Evolutionary conservation across 2,888 invertebrate species (phyloP).

Genomic region (Hybos culiciformis): DNA sequence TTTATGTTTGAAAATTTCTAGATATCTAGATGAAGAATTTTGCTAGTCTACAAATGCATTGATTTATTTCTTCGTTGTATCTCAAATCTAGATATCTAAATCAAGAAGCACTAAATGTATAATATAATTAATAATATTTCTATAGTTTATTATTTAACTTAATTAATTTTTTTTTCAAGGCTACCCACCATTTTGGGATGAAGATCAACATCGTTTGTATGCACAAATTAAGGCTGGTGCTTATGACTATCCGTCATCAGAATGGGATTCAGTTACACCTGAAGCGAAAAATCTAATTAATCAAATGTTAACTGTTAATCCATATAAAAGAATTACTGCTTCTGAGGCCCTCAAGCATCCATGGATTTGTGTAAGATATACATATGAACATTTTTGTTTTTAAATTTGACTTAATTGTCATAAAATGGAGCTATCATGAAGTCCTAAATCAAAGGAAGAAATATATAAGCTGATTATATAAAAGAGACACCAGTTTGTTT

Average conservation of each 20-base stretch:
- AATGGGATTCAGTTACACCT: slow-evolving; percentile 99
- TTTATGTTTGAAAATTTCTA: no score
- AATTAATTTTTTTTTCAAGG: no score
- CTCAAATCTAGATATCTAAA: no score
- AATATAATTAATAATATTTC: no score
- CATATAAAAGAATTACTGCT: slow-evolving; percentile 95
- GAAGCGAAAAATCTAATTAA: slow-evolving; percentile 99
- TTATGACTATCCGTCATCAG: slow-evolving; percentile 99
- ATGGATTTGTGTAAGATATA: slow-evolving; percentile 88
- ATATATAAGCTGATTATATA: slow-evolving; percentile 9
- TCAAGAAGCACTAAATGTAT: no score
- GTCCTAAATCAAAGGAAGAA: not conserved
- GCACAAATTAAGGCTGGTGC: slow-evolving; percentile 99
- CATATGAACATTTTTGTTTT: no score
- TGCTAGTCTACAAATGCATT: no score
- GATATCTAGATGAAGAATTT: no score
- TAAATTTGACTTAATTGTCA: no score
- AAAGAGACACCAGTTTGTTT: slow-evolving; percentile 2
- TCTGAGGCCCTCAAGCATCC: slow-evolving; percentile 98
- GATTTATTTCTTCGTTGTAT: no score
- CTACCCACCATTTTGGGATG: slow-evolving; percentile 99
- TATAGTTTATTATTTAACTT: no score
- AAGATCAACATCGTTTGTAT: slow-evolving; percentile 98
- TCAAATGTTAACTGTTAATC: slow-evolving; percentile 98
- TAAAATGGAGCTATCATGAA: no score